phyloP scores from a whole-genome alignment of 2,113 vertebrate genomes.

The Pantherophis guttatus region DNA sequence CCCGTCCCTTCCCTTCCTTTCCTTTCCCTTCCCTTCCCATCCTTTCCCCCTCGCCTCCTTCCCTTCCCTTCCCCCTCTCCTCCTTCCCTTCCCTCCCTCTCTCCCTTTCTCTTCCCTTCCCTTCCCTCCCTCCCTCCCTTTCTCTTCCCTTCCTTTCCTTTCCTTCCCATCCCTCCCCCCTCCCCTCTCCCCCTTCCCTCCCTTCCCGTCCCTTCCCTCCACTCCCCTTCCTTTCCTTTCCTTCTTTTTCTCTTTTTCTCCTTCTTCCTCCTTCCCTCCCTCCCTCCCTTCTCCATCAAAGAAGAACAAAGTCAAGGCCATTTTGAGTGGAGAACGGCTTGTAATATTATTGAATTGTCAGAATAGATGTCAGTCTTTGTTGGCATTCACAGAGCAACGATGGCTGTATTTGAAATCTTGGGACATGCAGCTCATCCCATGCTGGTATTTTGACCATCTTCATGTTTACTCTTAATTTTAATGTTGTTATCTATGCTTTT shows the following conservation, averaged over 20 bases:
- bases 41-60: too few relatives aligned
- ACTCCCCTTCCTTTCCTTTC: too few relatives aligned
- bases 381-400: constrained; percentile 62
- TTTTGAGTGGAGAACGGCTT: constrained; percentile 12
- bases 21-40: too few relatives aligned
- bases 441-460: not conserved
- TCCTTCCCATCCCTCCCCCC: not conserved
- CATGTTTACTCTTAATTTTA: too few relatives aligned
- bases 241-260: too few relatives aligned
- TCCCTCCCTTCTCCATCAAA: constrained; percentile 40
- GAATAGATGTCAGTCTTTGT: constrained; percentile 60
- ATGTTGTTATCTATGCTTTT: too few relatives aligned
- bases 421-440: constrained; percentile 41
- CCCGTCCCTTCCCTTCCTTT: not conserved
- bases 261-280: too few relatives aligned
- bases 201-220: not conserved
- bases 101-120: rapidly evolving
- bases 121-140: not conserved
- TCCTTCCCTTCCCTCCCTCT: rapidly evolving
- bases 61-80: too few relatives aligned
- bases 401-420: constrained; percentile 57
- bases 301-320: constrained; percentile 21
- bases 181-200: rapidly evolving
- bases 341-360: constrained; percentile 63
- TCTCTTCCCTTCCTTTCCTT: rapidly evolving